These are phyloP conservation scores for Harpagoxenus sublaevis DNA, from an alignment of 2,888 invertebrate species.

Conservation along the genomic window DNA sequence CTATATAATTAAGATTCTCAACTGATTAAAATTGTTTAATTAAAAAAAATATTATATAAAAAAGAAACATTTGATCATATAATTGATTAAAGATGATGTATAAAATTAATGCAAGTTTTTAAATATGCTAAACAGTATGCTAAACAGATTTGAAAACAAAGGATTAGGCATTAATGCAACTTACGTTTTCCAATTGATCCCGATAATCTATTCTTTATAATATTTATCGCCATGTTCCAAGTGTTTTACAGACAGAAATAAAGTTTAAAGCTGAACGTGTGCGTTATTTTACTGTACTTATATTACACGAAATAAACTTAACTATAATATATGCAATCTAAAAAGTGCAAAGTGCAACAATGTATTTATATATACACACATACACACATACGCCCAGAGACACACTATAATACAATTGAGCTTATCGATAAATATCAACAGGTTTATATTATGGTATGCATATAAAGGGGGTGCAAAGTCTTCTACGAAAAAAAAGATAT, in stretches of 20 bases:
- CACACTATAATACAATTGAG: too few species aligned
- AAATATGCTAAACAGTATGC: neutral
- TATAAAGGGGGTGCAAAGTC: neutral
- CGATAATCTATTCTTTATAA: constrained; percentile 20
- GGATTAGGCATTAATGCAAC: neutral
- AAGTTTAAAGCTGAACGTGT: neutral
- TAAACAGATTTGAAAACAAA: neutral
- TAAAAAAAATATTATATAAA: neutral
- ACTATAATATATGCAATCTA: neutral
- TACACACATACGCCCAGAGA: neutral
- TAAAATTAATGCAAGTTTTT: neutral
- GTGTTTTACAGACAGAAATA: neutral
- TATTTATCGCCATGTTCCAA: constrained; percentile 11
- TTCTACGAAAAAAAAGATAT: neutral
- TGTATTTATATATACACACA: neutral
- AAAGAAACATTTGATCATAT: neutral
- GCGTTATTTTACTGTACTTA: neutral
- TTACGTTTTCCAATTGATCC: constrained; percentile 13
- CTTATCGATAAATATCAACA: neutral
- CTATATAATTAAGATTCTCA: neutral
- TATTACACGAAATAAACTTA: neutral
- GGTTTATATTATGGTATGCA: neutral
- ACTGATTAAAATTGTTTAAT: neutral
- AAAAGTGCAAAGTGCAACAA: neutral
- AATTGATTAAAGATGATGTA: constrained; percentile 1